Evolutionary conservation across 2,113 vertebrate species (phyloP), one percentile per base, ranked within the genome.

Genomic region (Sander lucioperca): DNA sequence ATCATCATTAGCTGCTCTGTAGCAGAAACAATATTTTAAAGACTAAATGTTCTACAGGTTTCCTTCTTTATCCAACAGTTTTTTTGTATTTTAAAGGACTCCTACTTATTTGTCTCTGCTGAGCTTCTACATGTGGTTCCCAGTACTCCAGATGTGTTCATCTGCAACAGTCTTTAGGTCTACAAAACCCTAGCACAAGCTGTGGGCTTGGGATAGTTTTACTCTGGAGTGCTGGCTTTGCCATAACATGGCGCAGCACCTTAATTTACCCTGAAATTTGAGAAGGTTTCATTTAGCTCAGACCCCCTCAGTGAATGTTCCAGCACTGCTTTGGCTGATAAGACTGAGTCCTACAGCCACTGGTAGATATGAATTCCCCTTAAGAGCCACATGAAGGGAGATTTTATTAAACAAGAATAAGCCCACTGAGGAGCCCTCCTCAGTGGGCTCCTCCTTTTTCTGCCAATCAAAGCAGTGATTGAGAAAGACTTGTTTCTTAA

Each of bases 381-480:
- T 62, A 67, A 86, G 89, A 89, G 61, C 79, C 69, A 87, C 75
- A 78, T 91, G 63, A 86, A 87, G 67, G 51, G 65, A 81, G 65
- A 84, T 80, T 58, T 92, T 83, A 88, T 91, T 90, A 89, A 88
- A 88, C 39, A 39, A 75, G 74, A 64, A 58, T 66, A 76, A 87
- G 70, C 82, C 57, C 61, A 51, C 70, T 57, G 51, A 86, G 69
- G 76, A 13, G 6, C 27, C 27, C 27, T 27, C 27, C 27, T 27
- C 25, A 25, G 25, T 25, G 25, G 25, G n/a, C 25, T 25, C 27
- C 27, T 27, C 27, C 71, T 47, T 79, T 87, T 85, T 83, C 80
- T 88, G 82, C 80, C 82, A 86, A 83, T 83, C 82, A 88, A 80
- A 82, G 86, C 51, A 65, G 69, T 54, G 63, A 79, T 72, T 77